Evolutionary conservation across 1,140 invertebrate species (phyloP).

Genomic region (Gryllus bimaculatus): DNA sequence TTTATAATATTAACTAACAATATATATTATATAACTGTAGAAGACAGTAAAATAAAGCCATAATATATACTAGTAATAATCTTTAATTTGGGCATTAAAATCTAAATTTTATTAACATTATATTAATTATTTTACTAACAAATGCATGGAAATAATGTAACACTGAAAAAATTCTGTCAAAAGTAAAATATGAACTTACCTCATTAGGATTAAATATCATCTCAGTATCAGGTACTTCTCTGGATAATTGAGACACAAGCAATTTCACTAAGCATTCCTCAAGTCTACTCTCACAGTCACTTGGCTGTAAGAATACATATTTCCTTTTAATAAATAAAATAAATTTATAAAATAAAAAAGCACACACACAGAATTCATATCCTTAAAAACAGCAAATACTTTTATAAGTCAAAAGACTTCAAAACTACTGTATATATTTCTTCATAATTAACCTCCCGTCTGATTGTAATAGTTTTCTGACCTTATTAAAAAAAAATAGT

Average conservation of each 20-base stretch:
- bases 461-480: too few species aligned
- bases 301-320: constrained; percentile 12
- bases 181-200: constrained; percentile 26
- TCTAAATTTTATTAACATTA: not conserved
- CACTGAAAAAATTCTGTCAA: not conserved
- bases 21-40: too few species aligned
- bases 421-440: too few species aligned
- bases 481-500: too few species aligned
- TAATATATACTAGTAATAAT: not conserved
- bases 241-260: constrained; percentile 31
- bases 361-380: too few species aligned
- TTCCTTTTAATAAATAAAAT: not conserved
- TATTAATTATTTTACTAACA: not conserved
- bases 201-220: constrained; percentile 27
- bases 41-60: not conserved
- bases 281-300: constrained; percentile 28
- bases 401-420: too few species aligned
- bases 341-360: not conserved
- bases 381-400: too few species aligned
- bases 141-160: not conserved
- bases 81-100: not conserved
- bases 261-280: constrained; percentile 39
- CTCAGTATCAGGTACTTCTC: constrained; percentile 24
- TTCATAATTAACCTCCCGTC: too few species aligned
- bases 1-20: too few species aligned